These are phyloP conservation scores for Phodopus roborovskii DNA, from an alignment of 2,113 vertebrate species.

Conservation along the genomic window DNA sequence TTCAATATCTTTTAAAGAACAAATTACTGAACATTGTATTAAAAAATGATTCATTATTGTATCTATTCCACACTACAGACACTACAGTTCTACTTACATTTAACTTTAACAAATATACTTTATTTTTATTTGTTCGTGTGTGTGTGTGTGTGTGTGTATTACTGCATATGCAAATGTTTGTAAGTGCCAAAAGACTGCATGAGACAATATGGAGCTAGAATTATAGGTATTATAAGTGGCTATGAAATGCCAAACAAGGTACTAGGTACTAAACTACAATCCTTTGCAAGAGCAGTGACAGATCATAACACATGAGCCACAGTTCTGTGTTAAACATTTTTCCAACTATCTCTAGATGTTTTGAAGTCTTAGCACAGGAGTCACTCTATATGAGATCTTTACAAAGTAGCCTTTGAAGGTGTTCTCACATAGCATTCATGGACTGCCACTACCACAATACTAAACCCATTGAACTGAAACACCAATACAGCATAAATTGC, in stretches of 20 bases:
- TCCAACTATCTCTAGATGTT: not conserved
- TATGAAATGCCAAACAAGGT: not conserved
- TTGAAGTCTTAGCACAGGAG: not conserved
- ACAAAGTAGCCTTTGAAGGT: not conserved
- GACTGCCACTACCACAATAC: not conserved
- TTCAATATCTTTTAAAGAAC: not conserved
- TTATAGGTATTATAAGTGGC: not conserved
- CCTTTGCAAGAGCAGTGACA: not conserved
- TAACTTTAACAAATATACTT: not conserved
- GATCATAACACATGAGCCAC: too few relatives aligned
- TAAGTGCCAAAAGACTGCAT: not conserved
- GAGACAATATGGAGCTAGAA: not conserved
- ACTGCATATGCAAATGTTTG: not conserved
- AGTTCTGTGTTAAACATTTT: not conserved
- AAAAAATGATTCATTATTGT: not conserved
- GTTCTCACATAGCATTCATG: not conserved
- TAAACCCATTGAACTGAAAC: not conserved
- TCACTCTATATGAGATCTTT: not conserved
- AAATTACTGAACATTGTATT: not conserved
- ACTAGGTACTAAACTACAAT: not conserved
- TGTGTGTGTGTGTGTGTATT: not conserved
- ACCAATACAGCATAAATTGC: not conserved
- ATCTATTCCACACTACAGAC: fast-evolving
- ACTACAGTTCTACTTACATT: fast-evolving
- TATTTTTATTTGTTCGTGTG: not conserved